Base-by-base conservation (phyloP, 2,113 vertebrate species). In the Gopherus flavomarginatus region DNA sequence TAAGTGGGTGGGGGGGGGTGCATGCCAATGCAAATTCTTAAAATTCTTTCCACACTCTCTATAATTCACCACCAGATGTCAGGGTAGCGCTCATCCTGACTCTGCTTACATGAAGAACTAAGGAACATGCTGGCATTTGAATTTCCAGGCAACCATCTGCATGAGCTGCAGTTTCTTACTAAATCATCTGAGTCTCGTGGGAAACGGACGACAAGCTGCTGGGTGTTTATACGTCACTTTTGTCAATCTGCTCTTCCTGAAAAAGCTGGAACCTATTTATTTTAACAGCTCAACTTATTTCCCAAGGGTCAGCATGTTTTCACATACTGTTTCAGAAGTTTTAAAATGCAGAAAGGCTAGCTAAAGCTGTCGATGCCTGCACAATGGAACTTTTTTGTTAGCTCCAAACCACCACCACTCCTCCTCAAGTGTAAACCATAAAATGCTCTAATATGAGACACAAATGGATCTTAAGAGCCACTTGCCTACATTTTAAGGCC, bases 211-310 rank as follows among this genome's bases (percentile, higher is more conserved):
- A 95, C 94, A 95, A 95, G 92, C 87, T 97, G 96, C 96, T 97
- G 95, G 96, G 94, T 95, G 95, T 96, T 94, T 97, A 95, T 96
- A 97, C 93, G 93, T 97, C 96, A 96, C 88, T 91, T 44, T 77
- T 90, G 94, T 89, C 94, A 97, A 96, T 94, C 77, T 95, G 90
- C 56, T 95, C 90, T 97, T 97, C 96, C 92, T 96, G 96, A 96
- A 97, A 59, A 97, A 97, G 93, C 95, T 97, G 95, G 90, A 97
- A 96, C 81, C 89, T 96, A 95, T 97, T 97, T 97, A 97, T 97
- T 97, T 97, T 97, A 96, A 94, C 94, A 91, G 78, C 31, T 85
- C 8, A 72, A 77, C 83, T 93, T 93, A 89, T 91, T 97, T 97
- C 97, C 90, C 92, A 81, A 86, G 92, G 88, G 96, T 78, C 89